Conservation (phyloP, 2,797 vertebrate genomes). For the Urocyon cinereoargenteus region DNA sequence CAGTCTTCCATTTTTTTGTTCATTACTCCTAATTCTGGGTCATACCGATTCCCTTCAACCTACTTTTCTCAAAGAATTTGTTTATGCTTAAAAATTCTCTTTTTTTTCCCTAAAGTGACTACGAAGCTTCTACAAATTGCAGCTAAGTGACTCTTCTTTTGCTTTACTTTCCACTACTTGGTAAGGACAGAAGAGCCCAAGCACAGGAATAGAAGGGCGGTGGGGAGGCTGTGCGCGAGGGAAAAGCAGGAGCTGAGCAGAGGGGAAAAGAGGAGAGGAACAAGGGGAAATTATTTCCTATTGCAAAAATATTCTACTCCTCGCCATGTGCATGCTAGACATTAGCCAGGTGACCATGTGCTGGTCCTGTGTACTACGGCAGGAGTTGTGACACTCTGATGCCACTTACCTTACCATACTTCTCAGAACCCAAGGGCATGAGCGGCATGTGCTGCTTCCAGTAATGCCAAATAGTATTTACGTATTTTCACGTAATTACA, state of each 20-base stretch:
- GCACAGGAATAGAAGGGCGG: background rate
- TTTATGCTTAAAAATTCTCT: background rate
- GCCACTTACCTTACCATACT: background rate
- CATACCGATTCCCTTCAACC: background rate
- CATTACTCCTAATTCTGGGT: background rate
- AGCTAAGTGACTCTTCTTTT: background rate
- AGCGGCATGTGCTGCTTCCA: rapidly evolving
- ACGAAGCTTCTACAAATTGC: background rate
- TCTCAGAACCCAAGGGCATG: background rate
- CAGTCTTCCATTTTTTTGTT: background rate
- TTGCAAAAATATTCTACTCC: background rate
- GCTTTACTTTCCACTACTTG: background rate
- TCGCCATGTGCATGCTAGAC: background rate
- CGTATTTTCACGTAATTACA: background rate
- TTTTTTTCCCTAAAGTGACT: background rate
- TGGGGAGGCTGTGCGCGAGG: rapidly evolving
- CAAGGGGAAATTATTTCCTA: background rate
- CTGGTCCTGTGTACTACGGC: background rate
- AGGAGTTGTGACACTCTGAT: background rate
- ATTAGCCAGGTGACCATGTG: background rate
- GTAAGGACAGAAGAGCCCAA: background rate
- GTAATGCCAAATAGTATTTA: background rate
- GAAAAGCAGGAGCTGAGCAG: background rate
- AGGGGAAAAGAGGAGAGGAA: background rate
- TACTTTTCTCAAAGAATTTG: background rate